Evolutionary conservation across 2,888 invertebrate genomes (phyloP).

Genomic region (Trachelus iudaicus): DNA sequence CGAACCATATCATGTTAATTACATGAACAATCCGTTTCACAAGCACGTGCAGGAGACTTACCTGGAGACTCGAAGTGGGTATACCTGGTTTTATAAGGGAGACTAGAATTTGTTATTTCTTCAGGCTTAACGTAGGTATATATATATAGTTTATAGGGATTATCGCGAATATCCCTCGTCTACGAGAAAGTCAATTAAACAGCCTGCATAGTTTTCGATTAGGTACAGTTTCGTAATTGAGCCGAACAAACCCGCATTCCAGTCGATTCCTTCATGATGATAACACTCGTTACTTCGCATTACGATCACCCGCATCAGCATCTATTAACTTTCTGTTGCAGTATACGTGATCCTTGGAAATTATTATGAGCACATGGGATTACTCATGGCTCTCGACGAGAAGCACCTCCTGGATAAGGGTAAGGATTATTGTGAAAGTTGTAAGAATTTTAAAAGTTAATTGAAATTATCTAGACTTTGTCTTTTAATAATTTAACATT

Average conservation of each 20-base stretch:
- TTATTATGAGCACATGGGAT: slow-evolving; percentile 89
- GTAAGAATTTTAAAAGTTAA: background rate
- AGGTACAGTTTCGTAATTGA: background rate
- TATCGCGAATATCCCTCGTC: background rate
- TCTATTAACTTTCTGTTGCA: slow-evolving; percentile 65
- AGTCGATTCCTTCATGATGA: background rate
- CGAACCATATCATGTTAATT: slow-evolving; percentile 83
- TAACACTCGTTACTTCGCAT: background rate
- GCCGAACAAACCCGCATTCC: background rate
- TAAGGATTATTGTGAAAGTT: slow-evolving; percentile 56
- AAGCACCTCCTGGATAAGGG: slow-evolving; percentile 83
- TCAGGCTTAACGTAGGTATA: background rate
- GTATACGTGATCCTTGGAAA: slow-evolving; percentile 93
- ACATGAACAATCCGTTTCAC: slow-evolving; percentile 87
- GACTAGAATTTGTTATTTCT: background rate
- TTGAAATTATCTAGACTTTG: background rate
- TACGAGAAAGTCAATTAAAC: background rate
- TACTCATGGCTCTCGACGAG: slow-evolving; percentile 88
- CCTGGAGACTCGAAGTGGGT: slow-evolving; percentile 89
- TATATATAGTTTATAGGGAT: background rate
- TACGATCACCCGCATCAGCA: background rate
- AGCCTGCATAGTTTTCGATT: background rate
- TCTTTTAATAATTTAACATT: background rate
- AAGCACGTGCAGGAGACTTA: slow-evolving; percentile 85
- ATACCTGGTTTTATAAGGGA: background rate